phyloP scores from a whole-genome alignment of 2,113 vertebrate genomes.

The Raja brachyura region DNA sequence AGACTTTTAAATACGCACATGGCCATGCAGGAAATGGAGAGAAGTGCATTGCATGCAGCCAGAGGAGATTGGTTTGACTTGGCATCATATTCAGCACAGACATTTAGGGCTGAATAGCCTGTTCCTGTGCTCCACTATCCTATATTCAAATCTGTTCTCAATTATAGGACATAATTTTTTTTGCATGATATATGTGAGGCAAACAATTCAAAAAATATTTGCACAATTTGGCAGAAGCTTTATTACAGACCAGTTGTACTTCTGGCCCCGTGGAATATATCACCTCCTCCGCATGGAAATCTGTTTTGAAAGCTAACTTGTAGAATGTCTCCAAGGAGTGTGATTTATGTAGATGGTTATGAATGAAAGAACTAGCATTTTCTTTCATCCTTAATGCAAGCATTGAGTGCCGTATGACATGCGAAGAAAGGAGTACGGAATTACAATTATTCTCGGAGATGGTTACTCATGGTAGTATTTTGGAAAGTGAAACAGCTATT shows the following conservation, averaged over 20 bases:
- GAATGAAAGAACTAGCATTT: conserved; percentile 13
- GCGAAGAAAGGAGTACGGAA: not conserved
- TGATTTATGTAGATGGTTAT: not conserved
- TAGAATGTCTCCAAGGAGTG: conserved; percentile 23
- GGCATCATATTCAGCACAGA: too few relatives aligned
- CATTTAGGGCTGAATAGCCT: too few relatives aligned
- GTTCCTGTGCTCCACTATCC: too few relatives aligned
- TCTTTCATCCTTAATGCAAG: conserved; percentile 3
- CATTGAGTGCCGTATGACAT: not conserved
- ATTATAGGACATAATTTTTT: not conserved
- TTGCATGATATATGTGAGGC: not conserved
- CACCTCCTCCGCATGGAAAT: conserved; percentile 11
- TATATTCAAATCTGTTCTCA: too few relatives aligned
- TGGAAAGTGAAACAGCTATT: not conserved
- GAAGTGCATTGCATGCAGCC: too few relatives aligned
- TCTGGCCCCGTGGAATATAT: not conserved
- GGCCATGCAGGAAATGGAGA: too few relatives aligned
- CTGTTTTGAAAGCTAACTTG: not conserved
- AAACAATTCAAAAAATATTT: not conserved
- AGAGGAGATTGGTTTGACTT: too few relatives aligned
- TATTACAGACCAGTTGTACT: not conserved
- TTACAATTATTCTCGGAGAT: not conserved
- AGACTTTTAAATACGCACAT: too few relatives aligned
- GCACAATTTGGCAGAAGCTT: not conserved
- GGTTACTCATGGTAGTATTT: not conserved